phyloP scores from a whole-genome alignment of 2,888 invertebrate genomes.

The Leptinotarsa tumamoca region DNA sequence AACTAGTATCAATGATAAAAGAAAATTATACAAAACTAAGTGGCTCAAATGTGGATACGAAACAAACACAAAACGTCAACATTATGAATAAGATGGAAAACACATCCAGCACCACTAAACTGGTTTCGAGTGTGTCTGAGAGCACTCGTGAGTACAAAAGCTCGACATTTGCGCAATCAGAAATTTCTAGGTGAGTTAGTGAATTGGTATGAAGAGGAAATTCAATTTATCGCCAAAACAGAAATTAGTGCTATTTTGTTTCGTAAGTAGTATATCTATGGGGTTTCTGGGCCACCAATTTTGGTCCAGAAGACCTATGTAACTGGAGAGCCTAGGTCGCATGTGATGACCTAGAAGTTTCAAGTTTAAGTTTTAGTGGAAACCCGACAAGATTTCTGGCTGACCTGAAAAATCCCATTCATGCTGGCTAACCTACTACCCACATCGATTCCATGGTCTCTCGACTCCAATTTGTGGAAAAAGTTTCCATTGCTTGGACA shows the following conservation, averaged over 20 bases:
- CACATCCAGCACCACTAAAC: background rate
- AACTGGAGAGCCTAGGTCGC: no score
- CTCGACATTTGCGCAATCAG: background rate
- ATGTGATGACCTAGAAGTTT: no score
- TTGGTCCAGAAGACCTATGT: background rate
- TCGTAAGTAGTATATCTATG: no score
- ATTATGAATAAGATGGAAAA: background rate
- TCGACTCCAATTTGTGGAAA: no score
- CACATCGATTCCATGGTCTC: no score
- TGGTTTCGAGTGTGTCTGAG: background rate
- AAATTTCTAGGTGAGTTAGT: background rate
- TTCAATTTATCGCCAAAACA: no score
- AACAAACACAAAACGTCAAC: background rate
- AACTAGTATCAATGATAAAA: constrained; percentile 10
- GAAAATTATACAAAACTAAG: constrained; percentile 12
- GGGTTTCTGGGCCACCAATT: background rate
- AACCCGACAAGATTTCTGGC: no score
- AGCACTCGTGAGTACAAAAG: background rate
- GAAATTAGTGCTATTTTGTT: background rate
- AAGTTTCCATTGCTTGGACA: no score
- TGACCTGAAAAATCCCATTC: no score
- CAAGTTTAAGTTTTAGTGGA: no score
- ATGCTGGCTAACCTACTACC: no score
- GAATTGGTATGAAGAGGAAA: background rate
- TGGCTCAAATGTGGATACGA: background rate